Evolutionary conservation across 53 echinoderm and acorn worm genomes (phyloP).

Genomic region (Holothuria scabra): DNA sequence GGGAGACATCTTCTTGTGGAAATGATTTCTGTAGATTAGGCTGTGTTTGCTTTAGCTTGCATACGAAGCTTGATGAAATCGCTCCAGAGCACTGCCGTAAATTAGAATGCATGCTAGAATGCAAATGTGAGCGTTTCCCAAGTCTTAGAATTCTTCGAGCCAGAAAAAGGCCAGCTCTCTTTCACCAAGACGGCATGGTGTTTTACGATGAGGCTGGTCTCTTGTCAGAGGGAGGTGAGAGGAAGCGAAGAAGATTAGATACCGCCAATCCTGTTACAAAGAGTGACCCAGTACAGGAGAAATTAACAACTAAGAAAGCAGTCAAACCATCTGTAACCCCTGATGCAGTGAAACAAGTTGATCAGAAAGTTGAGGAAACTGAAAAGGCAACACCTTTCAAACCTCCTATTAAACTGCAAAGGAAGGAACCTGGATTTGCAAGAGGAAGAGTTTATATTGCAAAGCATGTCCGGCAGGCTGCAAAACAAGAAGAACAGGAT

Average conservation of each 20-base stretch:
- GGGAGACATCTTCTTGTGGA: conserved; percentile 17
- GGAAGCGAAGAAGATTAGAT: conserved; percentile 5
- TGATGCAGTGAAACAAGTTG: not conserved
- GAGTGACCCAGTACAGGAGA: not conserved
- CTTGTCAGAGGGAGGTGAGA: conserved; percentile 47
- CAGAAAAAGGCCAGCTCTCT: conserved; percentile 71
- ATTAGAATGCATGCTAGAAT: conserved; percentile 85
- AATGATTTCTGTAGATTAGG: conserved; percentile 87
- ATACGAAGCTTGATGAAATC: conserved; percentile 20
- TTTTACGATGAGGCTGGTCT: conserved; percentile 81
- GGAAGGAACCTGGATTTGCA: conserved; percentile 31
- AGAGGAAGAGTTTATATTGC: conserved; percentile 36
- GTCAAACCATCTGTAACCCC: not conserved
- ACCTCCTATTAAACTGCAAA: not conserved
- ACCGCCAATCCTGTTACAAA: not conserved
- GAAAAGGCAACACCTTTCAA: not conserved
- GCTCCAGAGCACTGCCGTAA: conserved; percentile 74
- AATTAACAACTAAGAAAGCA: not conserved
- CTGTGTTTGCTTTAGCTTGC: conserved; percentile 82
- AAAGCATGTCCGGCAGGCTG: conserved; percentile 26
- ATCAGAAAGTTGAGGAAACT: not conserved
- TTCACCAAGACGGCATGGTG: conserved; percentile 69
- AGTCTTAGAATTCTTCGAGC: conserved; percentile 60
- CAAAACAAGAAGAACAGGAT: conserved; percentile 16
- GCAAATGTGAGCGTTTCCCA: conserved; percentile 61